A percentile compares a stretch with the other conserved stretches of the same genome.
phyloP scores from a whole-genome alignment of 2,113 vertebrate species.

The Ursus arctos region DNA sequence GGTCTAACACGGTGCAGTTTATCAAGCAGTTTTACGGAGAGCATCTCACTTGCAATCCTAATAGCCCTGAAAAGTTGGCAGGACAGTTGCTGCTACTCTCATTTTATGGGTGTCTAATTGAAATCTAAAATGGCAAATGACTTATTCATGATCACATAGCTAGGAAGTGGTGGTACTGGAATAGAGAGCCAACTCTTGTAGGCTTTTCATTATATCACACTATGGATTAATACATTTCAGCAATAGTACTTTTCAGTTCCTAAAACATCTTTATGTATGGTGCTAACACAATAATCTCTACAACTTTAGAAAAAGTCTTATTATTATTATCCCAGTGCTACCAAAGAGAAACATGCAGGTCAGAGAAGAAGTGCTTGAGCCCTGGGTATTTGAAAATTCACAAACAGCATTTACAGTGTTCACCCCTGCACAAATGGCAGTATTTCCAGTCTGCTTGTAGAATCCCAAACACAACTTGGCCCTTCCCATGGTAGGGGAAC shows the following conservation, averaged over 20 bases:
- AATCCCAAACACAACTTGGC: neutral
- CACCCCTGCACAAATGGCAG: neutral
- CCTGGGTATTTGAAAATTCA: neutral
- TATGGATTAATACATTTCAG: constrained; percentile 55
- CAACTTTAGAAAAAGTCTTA: constrained; percentile 21
- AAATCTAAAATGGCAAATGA: constrained; percentile 69
- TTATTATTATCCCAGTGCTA: neutral
- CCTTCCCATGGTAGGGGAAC: neutral
- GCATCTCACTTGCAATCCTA: constrained; percentile 38
- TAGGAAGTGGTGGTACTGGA: constrained; percentile 4
- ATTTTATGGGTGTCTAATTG: constrained; percentile 73
- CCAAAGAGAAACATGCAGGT: neutral
- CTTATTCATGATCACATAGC: constrained; percentile 62
- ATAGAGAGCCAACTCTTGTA: constrained; percentile 31
- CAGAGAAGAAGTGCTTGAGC: neutral
- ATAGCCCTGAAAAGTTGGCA: constrained; percentile 57
- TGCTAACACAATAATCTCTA: neutral
- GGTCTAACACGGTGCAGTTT: neutral
- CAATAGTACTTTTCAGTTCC: neutral
- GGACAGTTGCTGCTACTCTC: constrained; percentile 46
- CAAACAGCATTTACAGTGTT: neutral
- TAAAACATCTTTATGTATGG: neutral
- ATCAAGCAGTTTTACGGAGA: neutral
- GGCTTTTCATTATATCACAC: constrained; percentile 44
- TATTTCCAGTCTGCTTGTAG: neutral